phyloP scores from a whole-genome alignment of 2,113 vertebrate genomes.

The Perca flavescens region DNA sequence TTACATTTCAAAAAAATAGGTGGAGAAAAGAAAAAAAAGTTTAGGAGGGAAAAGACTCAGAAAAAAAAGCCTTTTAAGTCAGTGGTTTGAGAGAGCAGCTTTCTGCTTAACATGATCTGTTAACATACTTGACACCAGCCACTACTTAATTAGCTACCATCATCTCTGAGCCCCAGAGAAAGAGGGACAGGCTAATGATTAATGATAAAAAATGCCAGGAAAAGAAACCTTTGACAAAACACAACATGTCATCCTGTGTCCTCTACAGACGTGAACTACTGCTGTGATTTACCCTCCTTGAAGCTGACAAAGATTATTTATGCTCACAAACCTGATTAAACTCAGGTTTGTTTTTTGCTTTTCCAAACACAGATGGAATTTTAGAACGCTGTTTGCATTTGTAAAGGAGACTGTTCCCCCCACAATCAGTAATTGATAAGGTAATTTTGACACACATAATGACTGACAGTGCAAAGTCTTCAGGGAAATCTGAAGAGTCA shows the following conservation, averaged over 20 bases:
- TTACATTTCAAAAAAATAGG: conserved; percentile 48
- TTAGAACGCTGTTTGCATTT: conserved; percentile 29
- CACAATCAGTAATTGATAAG: conserved; percentile 37
- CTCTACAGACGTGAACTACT: conserved; percentile 52
- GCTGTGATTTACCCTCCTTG: conserved; percentile 57
- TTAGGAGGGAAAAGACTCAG: not conserved
- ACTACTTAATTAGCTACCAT: conserved; percentile 85
- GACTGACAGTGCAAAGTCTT: conserved; percentile 58
- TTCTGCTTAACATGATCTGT: conserved; percentile 65
- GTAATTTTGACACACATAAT: conserved; percentile 60
- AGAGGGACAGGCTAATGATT: conserved; percentile 81
- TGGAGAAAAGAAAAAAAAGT: conserved; percentile 7
- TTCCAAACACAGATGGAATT: conserved; percentile 30
- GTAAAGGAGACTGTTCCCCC: not conserved
- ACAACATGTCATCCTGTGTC: conserved; percentile 73
- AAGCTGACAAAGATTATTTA: conserved; percentile 42
- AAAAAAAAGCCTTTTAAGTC: conserved; percentile 50
- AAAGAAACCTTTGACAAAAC: conserved; percentile 70
- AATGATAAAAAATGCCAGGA: conserved; percentile 79
- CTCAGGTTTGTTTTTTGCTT: conserved; percentile 32
- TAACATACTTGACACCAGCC: conserved; percentile 79
- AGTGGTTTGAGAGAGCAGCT: conserved; percentile 59
- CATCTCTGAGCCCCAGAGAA: conserved; percentile 74
- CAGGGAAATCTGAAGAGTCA: conserved; percentile 76
- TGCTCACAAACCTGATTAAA: conserved; percentile 52